These are phyloP conservation scores for Diadophis punctatus DNA, from an alignment of 2,113 vertebrate genomes.

Conservation along the genomic window DNA sequence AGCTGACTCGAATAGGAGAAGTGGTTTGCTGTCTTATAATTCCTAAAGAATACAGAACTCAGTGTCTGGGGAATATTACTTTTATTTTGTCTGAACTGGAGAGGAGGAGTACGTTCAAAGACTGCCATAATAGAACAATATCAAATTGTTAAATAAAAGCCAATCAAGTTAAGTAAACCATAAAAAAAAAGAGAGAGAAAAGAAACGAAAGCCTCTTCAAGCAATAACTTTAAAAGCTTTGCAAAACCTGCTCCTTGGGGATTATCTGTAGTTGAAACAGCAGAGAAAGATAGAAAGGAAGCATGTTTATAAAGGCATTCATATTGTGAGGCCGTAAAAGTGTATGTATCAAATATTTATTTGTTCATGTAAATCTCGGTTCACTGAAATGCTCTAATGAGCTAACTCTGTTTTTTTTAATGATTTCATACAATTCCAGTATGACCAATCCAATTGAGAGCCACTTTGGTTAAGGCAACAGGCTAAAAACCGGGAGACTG, in stretches of 20 bases:
- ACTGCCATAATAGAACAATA: conserved; percentile 5
- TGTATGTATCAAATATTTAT: conserved; percentile 58
- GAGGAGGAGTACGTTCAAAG: conserved; percentile 5
- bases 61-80: neutral
- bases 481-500: neutral
- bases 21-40: neutral
- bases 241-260: conserved; percentile 16
- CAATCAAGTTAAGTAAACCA: neutral
- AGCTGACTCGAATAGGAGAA: neutral
- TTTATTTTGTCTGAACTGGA: neutral
- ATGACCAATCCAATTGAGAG: neutral
- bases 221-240: conserved; percentile 25
- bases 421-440: neutral
- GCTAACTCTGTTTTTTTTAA: conserved; percentile 27
- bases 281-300: conserved; percentile 15
- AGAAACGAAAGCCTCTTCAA: conserved; percentile 4
- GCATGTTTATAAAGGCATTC: conserved; percentile 17
- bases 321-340: conserved; percentile 46
- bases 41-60: neutral
- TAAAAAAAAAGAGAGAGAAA: neutral
- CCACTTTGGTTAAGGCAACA: neutral
- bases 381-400: conserved; percentile 36
- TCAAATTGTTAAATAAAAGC: neutral
- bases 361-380: conserved; percentile 49
- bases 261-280: conserved; percentile 27